Evolutionary conservation across 2,888 invertebrate species (phyloP), one percentile per base, ranked within the genome.

Genomic region (Thalpophila matura): DNA sequence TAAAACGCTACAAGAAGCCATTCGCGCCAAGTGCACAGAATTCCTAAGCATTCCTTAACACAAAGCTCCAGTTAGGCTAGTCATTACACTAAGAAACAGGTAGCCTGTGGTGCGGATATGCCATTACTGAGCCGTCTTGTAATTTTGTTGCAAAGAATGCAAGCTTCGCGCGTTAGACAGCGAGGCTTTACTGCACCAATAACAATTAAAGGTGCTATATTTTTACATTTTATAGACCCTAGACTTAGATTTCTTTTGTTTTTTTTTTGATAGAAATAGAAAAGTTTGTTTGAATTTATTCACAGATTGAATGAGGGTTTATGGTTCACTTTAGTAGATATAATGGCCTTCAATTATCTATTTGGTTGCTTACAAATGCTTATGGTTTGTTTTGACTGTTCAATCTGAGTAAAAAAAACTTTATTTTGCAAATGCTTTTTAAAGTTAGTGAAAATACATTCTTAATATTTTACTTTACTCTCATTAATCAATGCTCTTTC

Each of bases 21-120:
- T 67, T 72, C 40, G 35, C 45, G 46, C 43, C 53, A 64, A 65
- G 64, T 40, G 33, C 45, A 74, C 40, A 70, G 43, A 54, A 61
- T 71, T 66, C 53, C 56, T 74, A 66, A 75, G 74, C 85, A 89
- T 90, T 90, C 88, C 87, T 74, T 62, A 67, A 77, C 81, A 85
- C 86, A 86, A 86, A 89, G 85, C 85, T 84, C 87, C 85, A 87
- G 88, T 91, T 89, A 88, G 84, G 69, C 79, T 79, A 86, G 87
- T 91, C 89, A 92, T 92, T 93, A 92, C 86, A 83, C 86, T 78
- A 70, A 74, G 83, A 84, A 88, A 88, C 89, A 88, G 88, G 90
- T 91, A 92, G 88, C 84, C 68, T 76, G 45, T 66, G 59, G 69
- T 62, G 62, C 60, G 60, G 68, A 72, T 74, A 62, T 56, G 62